Evolutionary conservation across 2,113 vertebrate genomes (phyloP).

Genomic region (Planiliza haematocheilus): DNA sequence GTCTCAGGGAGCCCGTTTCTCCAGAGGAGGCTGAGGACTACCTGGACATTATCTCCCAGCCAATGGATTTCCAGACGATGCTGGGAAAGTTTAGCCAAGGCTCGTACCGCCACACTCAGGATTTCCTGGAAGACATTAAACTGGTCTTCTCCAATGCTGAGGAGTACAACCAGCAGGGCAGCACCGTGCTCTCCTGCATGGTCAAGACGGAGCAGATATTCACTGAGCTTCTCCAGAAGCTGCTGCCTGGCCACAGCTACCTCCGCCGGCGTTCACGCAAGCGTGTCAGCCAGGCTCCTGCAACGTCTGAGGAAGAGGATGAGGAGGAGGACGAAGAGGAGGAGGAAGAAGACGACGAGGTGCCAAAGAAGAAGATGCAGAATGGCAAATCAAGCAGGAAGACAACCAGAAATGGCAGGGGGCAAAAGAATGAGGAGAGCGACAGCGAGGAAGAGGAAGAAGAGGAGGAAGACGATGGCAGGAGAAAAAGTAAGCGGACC

Average conservation of each 20-base stretch:
- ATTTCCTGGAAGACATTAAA: conserved; percentile 94
- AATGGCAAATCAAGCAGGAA: conserved; percentile 72
- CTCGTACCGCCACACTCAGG: conserved; percentile 88
- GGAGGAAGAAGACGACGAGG: conserved; percentile 20
- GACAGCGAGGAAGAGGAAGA: conserved; percentile 65
- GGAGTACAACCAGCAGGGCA: conserved; percentile 92
- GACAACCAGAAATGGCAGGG: conserved; percentile 26
- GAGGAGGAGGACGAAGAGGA: conserved; percentile 47
- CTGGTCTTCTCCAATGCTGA: conserved; percentile 95
- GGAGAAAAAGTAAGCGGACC: conserved; percentile 78
- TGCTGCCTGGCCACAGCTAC: conserved; percentile 91
- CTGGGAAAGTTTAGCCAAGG: conserved; percentile 90
- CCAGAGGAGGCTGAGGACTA: conserved; percentile 93
- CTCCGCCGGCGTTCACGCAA: conserved; percentile 89
- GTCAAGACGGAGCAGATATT: conserved; percentile 93
- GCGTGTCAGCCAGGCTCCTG: conserved; percentile 66
- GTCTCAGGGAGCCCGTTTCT: conserved; percentile 93
- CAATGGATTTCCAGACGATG: conserved; percentile 98
- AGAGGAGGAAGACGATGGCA: conserved; percentile 16
- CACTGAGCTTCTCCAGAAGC: conserved; percentile 91
- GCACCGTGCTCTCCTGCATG: conserved; percentile 90
- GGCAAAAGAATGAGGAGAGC: conserved; percentile 48
- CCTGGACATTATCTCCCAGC: conserved; percentile 90
- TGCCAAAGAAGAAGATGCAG: conserved; percentile 69
- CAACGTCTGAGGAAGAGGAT: conserved; percentile 66